Base-by-base conservation (phyloP, 2,888 invertebrate genomes). In the Seira ritae region DNA sequence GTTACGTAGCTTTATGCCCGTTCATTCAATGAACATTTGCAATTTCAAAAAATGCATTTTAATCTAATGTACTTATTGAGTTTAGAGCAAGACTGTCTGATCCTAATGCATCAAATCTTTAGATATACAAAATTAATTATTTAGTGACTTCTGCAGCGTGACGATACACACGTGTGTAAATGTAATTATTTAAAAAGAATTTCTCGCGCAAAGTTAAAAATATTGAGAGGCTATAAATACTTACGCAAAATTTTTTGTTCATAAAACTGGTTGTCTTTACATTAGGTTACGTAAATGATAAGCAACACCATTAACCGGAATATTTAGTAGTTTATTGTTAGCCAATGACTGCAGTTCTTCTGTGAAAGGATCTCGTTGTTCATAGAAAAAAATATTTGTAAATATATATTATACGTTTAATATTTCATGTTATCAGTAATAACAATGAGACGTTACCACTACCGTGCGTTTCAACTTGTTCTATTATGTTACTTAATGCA, bases 321-420 rank as follows among this genome's bases (percentile, higher is more conserved):
- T 50, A 50, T 50, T 50, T 15, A 50, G 50, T 50, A 31, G 31
- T 31, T 31, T 31, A 31, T 8, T 50, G 15, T 50, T 50, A 50
- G 50, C 50, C 50, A 50, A 50, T 69, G 62, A 69, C 69, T 68
- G 62, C 60, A 68, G 60, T 69, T 67, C 37, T 50, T 73, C 65
- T 73, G 65, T 66, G 74, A 76, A 75, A 24, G 37, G 81, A 81
- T 81, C 81, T 81, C 81, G 75, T 75, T 69, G 73, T 75, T 50
- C 50, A n/a, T 50, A 50, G 50, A 50, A 50, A 50, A 50, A 50
- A 15, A n/a, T 50, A 3, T 50, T 50, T 50, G 50, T 50, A 50
- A 50, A 50, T 50, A 50, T 31, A 31, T 31, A 31, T 31, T 8
- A 31, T n/a, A n/a, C n/a, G 8, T 31, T 31, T 15, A n/a, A 50